phyloP scores from a whole-genome alignment of 2,113 vertebrate genomes.

The Acanthisitta chloris region DNA sequence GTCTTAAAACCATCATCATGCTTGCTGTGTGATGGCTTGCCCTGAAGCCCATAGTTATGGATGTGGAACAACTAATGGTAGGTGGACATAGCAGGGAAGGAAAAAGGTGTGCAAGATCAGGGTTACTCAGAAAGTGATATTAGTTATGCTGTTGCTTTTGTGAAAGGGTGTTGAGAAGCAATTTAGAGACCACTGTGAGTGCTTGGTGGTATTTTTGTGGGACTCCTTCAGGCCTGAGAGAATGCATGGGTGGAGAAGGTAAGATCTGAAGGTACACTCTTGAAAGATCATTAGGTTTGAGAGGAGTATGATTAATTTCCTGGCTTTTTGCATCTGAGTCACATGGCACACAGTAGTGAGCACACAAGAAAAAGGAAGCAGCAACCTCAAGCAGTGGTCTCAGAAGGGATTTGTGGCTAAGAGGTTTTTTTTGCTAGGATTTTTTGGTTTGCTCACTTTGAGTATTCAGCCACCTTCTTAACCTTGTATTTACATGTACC shows the following conservation, averaged over 20 bases:
- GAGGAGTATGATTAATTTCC: background rate
- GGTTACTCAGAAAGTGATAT: background rate
- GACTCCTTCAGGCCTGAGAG: background rate
- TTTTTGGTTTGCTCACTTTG: background rate
- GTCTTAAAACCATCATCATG: background rate
- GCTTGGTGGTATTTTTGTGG: background rate
- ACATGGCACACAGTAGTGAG: background rate
- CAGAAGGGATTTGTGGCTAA: background rate
- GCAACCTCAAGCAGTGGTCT: background rate
- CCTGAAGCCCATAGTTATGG: fast-evolving
- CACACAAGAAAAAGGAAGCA: background rate
- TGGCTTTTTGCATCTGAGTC: background rate
- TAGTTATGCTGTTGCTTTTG: background rate
- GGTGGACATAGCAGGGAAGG: background rate
- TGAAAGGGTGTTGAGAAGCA: background rate
- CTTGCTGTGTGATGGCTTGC: background rate
- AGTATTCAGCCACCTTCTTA: background rate
- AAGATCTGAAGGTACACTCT: background rate
- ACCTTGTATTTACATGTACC: background rate
- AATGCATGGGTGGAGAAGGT: background rate
- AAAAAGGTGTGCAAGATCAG: background rate
- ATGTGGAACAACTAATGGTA: background rate
- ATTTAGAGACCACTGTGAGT: background rate
- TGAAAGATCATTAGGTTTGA: background rate
- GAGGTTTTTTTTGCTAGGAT: background rate